phyloP scores from a whole-genome alignment of 2,113 vertebrate species.

The Castor canadensis region DNA sequence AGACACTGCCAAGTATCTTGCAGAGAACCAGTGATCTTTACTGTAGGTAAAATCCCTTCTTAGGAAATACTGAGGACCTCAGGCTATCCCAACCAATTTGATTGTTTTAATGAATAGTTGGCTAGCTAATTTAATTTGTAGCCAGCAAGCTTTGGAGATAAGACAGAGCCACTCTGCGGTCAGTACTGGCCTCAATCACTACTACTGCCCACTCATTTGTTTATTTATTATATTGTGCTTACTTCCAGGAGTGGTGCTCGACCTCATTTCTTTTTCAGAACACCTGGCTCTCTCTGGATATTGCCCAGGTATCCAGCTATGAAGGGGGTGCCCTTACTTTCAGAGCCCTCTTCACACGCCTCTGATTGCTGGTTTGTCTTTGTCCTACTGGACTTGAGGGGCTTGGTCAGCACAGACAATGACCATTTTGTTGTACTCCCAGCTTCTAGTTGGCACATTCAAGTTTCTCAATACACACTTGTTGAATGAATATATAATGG shows the following conservation, averaged over 20 bases:
- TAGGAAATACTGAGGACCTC: not conserved
- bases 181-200: not conserved
- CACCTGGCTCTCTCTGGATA: not conserved
- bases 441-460: not conserved
- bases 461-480: not conserved
- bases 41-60: not conserved
- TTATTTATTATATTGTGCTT: not conserved
- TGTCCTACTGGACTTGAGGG: not conserved
- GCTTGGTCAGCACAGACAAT: not conserved
- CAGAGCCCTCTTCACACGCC: not conserved
- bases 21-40: not conserved
- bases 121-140: constrained; percentile 64
- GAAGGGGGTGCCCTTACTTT: not conserved
- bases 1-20: not conserved
- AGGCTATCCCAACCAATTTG: constrained; percentile 39
- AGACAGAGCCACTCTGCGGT: not conserved
- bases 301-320: not conserved
- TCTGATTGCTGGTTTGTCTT: not conserved
- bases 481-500: not conserved
- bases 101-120: constrained; percentile 69
- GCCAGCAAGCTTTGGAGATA: constrained; percentile 41
- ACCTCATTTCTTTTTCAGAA: not conserved
- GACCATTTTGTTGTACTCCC: not conserved
- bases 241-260: not conserved
- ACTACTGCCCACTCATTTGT: not conserved